Conservation (phyloP, 2,797 vertebrate species). For the Prionace glauca region DNA sequence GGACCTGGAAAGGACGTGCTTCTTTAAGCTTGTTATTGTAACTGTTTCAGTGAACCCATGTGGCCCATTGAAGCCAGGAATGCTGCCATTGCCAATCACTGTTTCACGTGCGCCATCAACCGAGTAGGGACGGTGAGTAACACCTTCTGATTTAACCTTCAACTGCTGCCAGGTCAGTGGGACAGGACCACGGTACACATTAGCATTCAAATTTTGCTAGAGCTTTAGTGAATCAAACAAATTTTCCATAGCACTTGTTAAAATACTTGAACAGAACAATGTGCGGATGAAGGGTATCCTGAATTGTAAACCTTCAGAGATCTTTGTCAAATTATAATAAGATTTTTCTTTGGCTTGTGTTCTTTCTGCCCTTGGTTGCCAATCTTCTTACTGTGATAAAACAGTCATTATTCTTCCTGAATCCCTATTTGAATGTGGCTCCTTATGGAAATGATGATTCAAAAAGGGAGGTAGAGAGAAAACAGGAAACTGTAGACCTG, state of each 20-base stretch:
- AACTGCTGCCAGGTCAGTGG: neutral
- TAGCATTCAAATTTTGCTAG: neutral
- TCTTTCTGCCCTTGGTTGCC: neutral
- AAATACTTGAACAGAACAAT: neutral
- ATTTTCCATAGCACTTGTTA: neutral
- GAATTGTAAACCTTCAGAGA: neutral
- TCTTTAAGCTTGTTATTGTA: slow-evolving; percentile 38
- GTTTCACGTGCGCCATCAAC: slow-evolving; percentile 94
- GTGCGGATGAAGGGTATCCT: neutral
- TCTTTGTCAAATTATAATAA: neutral
- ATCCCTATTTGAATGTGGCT: neutral
- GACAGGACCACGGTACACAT: neutral
- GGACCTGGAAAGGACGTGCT: fast-evolving
- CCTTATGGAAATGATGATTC: neutral
- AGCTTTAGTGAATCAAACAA: neutral
- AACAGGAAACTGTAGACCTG: no score
- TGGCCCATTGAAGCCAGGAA: slow-evolving; percentile 92
- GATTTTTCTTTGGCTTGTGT: neutral
- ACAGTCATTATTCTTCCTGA: neutral
- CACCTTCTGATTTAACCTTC: neutral
- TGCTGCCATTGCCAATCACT: slow-evolving; percentile 91
- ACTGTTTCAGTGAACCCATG: slow-evolving; percentile 75
- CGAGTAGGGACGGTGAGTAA: slow-evolving; percentile 78
- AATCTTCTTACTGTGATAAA: neutral
- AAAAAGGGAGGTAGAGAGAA: neutral